Evolutionary conservation across 2,797 vertebrate genomes (phyloP), one percentile per base, ranked within the genome.

Genomic region (Coregonus ussuriensis): DNA sequence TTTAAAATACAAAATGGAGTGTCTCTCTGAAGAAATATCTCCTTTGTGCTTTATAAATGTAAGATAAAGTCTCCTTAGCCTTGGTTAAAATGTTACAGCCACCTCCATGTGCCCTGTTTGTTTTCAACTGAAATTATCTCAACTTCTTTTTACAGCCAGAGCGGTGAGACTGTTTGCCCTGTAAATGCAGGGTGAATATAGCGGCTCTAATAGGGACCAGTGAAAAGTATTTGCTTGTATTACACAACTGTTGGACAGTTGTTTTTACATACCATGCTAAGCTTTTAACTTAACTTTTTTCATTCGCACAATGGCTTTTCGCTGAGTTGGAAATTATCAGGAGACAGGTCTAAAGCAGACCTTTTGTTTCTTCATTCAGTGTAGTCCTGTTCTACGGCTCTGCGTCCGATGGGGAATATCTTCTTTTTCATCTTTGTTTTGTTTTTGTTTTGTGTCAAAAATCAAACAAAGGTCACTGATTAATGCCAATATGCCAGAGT

Each of bases 261-360:
- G 94, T 94, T 94, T 95, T 95, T 94, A 94, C 92, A 94, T 92
- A 92, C 94, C 95, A 94, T 94, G 94, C 93, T 95, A 95, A 96
- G 95, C 95, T 95, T 96, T 95, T 94, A 96, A 96, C 93, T 94
- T 94, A 93, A 95, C 95, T 95, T 95, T 94, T 95, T 94, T 93
- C 33, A 85, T 87, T 86, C 82, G 82, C 91, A 96, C 94, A 96
- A 96, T 95, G 88, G 94, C 91, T 94, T 95, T 97, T 95, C 93
- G 94, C 94, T 95, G 96, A 96, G 94, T 95, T 95, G 94, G 93
- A 96, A 96, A 96, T 96, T 95, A 93, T 93, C 94, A 95, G 95
- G 94, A 96, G 95, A 95, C 95, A 95, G 95, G 94, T 95, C 94
- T 93, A 95, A 94, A 95, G 94, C 94, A 90, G 90, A 91, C 88